Base-by-base conservation (phyloP, 2,888 invertebrate species). In the Odontocerum albicorne region DNA sequence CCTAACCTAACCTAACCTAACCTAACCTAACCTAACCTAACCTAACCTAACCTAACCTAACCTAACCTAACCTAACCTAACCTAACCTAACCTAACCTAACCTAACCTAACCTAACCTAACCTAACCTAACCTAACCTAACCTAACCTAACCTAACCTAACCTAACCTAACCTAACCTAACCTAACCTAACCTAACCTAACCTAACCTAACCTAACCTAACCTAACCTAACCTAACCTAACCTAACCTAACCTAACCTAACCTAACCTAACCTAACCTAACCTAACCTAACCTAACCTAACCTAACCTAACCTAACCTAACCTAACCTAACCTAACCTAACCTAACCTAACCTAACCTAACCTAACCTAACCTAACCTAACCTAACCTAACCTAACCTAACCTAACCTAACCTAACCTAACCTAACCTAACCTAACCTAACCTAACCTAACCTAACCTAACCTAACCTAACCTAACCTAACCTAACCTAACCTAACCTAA, bases 311-410 rank as follows among this genome's bases (percentile, higher is more conserved):
- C 38, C 38, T 38, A 38, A 38, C 38, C 38, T 38, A 38, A 13
- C 38, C 17, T 16, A 38, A 13, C 38, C 17, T 16, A 38, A 13
- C 38, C 15, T 16, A 38, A 13, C 38, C 17, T 16, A 38, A 13
- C 38, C 17, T 17, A 16, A 38, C 38, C 38, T 38, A 38, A 38
- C 38, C 38, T 38, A 38, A 13, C 38, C 17, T 16, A 38, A 13
- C 38, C 38, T 38, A 38, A 38, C 38, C 38, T 38, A 38, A 38
- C 38, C 38, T 38, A 38, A 38, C 38, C 38, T 38, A 38, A 38
- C 38, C 38, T 16, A 38, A 38, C 38, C 38, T 38, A 38, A 38
- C 38, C 15, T 16, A 38, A 13, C 17, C 38, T 38, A 38, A 38
- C 38, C 38, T 38, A 38, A 38, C 38, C 38, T 38, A 38, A 38